A percentile compares a stretch with the other conserved stretches of the same genome.
These are phyloP conservation scores for Volucella zonaria DNA, from an alignment of 2,888 invertebrate genomes.

Conservation along the genomic window DNA sequence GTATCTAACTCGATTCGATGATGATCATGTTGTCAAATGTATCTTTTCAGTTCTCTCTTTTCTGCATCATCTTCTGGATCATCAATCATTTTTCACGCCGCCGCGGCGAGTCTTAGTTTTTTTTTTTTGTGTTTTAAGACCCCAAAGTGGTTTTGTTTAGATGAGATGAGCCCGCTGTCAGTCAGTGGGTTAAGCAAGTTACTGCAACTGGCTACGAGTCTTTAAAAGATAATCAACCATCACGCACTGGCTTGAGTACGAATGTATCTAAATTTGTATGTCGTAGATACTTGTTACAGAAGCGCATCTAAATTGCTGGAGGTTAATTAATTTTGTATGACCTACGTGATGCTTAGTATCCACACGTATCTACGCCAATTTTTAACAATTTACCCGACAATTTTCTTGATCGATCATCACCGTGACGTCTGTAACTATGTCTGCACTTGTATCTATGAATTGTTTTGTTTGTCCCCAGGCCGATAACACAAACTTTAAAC, in stretches of 20 bases:
- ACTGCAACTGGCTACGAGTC: constrained; percentile 13
- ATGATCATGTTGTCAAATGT: constrained; percentile 61
- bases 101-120: too few relatives aligned
- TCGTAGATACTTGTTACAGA: neutral
- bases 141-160: too few relatives aligned
- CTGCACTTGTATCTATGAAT: constrained; percentile 1
- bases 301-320: constrained; percentile 48
- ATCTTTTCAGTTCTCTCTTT: constrained; percentile 31
- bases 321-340: constrained; percentile 50
- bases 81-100: constrained; percentile 49
- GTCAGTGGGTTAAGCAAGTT: constrained; percentile 41
- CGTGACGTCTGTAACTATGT: neutral
- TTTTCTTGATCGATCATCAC: constrained; percentile 15
- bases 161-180: constrained; percentile 10
- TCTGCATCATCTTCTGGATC: constrained; percentile 33
- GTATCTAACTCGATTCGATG: neutral
- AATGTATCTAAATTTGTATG: neutral
- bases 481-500: neutral
- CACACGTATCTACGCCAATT: constrained; percentile 8
- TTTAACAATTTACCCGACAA: constrained; percentile 30
- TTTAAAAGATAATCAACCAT: constrained; percentile 42
- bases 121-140: too few relatives aligned
- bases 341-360: constrained; percentile 2
- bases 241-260: constrained; percentile 5
- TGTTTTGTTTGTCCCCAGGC: neutral